Evolutionary conservation across 2,888 invertebrate genomes (phyloP).

Genomic region (Phaedon cochleariae): DNA sequence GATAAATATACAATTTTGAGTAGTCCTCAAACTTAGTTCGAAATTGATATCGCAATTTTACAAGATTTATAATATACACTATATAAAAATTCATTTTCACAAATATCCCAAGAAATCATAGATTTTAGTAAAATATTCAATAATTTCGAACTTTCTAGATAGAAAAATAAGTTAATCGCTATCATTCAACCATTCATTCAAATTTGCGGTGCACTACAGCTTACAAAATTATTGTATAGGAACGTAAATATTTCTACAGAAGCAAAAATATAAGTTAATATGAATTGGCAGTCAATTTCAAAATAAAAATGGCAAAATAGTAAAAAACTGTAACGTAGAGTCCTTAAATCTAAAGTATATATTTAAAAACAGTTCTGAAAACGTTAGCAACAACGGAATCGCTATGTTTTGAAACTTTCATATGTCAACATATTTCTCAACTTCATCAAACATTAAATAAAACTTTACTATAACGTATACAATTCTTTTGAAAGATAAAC

Average conservation of each 20-base stretch:
- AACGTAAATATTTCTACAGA: slow-evolving; percentile 56
- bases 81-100: neutral
- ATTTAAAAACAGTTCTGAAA: slow-evolving; percentile 32
- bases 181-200: slow-evolving; percentile 43
- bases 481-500: slow-evolving; percentile 41
- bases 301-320: slow-evolving; percentile 54
- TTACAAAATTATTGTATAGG: slow-evolving; percentile 52
- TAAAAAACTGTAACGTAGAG: slow-evolving; percentile 48
- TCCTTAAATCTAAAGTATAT: slow-evolving; percentile 39
- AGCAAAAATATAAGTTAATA: slow-evolving; percentile 54
- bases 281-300: slow-evolving; percentile 57
- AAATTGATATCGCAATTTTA: slow-evolving; percentile 19
- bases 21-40: slow-evolving; percentile 21
- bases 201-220: slow-evolving; percentile 49
- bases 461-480: slow-evolving; percentile 43
- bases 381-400: slow-evolving; percentile 19
- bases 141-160: neutral
- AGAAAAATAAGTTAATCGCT: slow-evolving; percentile 14
- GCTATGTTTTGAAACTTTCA: slow-evolving; percentile 33
- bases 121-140: neutral
- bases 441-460: slow-evolving; percentile 45
- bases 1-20: slow-evolving; percentile 20
- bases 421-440: slow-evolving; percentile 46
- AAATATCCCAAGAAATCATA: neutral
- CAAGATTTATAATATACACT: neutral